Percentiles rank a stretch among this genome's conserved stretches.
Evolutionary conservation across 30 jellyfish, hydroid and myxozoan species (phyloP).

Genomic region (Mastigias papua): DNA sequence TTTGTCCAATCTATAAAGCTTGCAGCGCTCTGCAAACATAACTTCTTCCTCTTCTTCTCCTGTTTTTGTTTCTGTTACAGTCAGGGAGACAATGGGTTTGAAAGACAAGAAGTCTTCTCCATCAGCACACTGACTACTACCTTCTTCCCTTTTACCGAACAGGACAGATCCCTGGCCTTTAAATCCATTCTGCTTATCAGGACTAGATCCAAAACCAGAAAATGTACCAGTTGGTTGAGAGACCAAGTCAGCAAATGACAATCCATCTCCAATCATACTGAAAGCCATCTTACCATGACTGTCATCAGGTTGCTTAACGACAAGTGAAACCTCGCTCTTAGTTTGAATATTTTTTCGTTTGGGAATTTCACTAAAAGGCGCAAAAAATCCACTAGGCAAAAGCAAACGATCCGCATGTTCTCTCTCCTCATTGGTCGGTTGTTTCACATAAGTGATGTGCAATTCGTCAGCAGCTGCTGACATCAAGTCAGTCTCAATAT

Average conservation of each 20-base stretch:
- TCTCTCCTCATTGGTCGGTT: conserved; percentile 33
- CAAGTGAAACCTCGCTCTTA: neutral
- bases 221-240: neutral
- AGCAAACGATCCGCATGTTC: conserved; percentile 37
- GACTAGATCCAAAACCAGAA: conserved; percentile 10
- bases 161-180: conserved; percentile 40
- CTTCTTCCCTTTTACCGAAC: conserved; percentile 5
- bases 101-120: conserved; percentile 46
- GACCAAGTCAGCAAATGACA: conserved; percentile 51
- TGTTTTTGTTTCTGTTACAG: conserved; percentile 47
- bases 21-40: conserved; percentile 85
- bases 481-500: neutral
- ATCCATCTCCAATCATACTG: neutral
- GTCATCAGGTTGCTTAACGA: neutral
- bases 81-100: conserved; percentile 87
- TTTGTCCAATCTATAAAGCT: conserved; percentile 84
- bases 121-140: neutral
- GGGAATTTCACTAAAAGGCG: neutral
- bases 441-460: conserved; percentile 33
- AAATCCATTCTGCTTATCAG: conserved; percentile 7
- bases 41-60: conserved; percentile 94
- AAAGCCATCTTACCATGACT: neutral
- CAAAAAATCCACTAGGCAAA: conserved; percentile 48
- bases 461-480: conserved; percentile 24
- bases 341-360: neutral